Evolutionary conservation across 1,140 invertebrate species (phyloP).

Genomic region (Drosophila carrolli): DNA sequence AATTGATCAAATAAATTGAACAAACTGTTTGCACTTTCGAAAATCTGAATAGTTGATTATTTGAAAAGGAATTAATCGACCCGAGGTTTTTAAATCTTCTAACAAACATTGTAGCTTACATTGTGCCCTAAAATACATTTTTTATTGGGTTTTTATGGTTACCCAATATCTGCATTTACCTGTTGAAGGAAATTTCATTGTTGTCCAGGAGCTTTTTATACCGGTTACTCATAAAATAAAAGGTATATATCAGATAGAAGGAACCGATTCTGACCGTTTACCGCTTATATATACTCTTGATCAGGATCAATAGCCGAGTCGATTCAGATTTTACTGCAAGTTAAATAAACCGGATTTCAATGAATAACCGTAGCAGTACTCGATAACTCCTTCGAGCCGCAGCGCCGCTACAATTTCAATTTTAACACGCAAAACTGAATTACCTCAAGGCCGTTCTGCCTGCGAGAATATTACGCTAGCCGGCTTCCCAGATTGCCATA

Average conservation of each 20-base stretch:
- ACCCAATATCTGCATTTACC: neutral
- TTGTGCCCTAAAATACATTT: too few relatives aligned
- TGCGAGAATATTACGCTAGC: conserved; percentile 3
- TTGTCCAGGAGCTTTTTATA: conserved; percentile 3
- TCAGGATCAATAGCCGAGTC: too few relatives aligned
- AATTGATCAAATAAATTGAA: conserved; percentile 6
- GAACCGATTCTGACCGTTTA: too few relatives aligned
- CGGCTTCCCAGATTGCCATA: neutral
- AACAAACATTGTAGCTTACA: too few relatives aligned
- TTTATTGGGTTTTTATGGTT: too few relatives aligned
- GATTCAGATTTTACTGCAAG: conserved; percentile 1
- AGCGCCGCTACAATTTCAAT: conserved; percentile 31
- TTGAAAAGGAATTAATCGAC: neutral
- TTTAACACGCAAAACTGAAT: conserved; percentile 30
- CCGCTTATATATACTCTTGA: too few relatives aligned
- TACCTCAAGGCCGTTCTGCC: conserved; percentile 46
- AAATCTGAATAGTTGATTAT: conserved; percentile 7
- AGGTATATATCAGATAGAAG: too few relatives aligned
- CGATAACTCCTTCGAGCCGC: conserved; percentile 7
- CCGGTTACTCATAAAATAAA: too few relatives aligned
- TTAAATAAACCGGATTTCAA: conserved; percentile 57
- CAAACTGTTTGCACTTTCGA: conserved; percentile 17
- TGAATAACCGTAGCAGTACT: conserved; percentile 42
- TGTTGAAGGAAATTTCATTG: neutral
- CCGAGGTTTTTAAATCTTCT: too few relatives aligned